Conservation (phyloP, 2,888 invertebrate species). For the Leptarthrus brevirostris region DNA sequence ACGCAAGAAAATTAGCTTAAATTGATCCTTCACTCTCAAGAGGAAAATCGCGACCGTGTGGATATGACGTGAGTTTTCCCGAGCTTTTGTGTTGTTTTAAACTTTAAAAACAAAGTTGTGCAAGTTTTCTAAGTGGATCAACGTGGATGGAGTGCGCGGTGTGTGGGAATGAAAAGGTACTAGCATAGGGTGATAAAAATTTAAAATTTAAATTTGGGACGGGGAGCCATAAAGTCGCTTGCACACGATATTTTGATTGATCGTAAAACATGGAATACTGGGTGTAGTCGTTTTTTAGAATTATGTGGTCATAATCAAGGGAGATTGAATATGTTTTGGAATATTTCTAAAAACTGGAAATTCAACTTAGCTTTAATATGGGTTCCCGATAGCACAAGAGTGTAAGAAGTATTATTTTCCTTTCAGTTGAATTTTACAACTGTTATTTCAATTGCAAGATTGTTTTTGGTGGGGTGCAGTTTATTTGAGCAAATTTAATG, state of each 20-base stretch:
- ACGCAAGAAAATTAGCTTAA: constrained; percentile 35
- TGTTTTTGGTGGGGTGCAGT: too few relatives aligned
- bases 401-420: too few relatives aligned
- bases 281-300: constrained; percentile 23
- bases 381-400: too few relatives aligned
- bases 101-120: constrained; percentile 3
- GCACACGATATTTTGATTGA: constrained; percentile 32
- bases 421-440: too few relatives aligned
- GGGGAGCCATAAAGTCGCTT: constrained; percentile 25
- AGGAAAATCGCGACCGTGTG: neutral
- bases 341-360: too few relatives aligned
- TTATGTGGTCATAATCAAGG: constrained; percentile 21
- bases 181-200: constrained; percentile 16
- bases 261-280: constrained; percentile 28
- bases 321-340: too few relatives aligned
- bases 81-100: neutral
- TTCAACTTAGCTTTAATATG: too few relatives aligned
- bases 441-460: too few relatives aligned
- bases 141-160: neutral
- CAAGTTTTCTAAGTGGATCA: constrained; percentile 17
- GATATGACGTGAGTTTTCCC: constrained; percentile 1
- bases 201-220: constrained; percentile 28
- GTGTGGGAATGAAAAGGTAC: neutral
- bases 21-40: constrained; percentile 27
- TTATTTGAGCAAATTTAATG: too few relatives aligned